These are phyloP conservation scores for Neopipo cinnamomea DNA, from an alignment of 2,113 vertebrate genomes.

Conservation along the genomic window DNA sequence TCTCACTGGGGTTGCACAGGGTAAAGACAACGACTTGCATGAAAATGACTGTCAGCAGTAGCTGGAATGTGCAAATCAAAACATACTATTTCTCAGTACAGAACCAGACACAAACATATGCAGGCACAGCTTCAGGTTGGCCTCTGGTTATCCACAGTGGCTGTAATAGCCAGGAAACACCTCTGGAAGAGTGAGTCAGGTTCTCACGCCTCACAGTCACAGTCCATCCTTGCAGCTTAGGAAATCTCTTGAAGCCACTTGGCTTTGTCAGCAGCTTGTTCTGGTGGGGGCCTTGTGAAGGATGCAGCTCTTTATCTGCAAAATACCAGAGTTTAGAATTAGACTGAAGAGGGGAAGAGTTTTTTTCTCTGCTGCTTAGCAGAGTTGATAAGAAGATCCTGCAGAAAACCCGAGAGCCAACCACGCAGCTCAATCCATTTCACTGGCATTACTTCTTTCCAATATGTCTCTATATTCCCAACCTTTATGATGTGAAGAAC, in stretches of 20 bases:
- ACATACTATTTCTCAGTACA: neutral
- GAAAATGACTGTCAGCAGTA: neutral
- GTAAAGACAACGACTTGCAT: neutral
- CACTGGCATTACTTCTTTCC: neutral
- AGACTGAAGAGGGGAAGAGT: neutral
- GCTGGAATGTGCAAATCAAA: neutral
- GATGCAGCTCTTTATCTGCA: conserved; percentile 60
- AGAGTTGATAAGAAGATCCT: neutral
- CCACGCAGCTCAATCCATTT: neutral
- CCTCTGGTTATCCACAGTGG: conserved; percentile 65
- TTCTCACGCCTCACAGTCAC: conserved; percentile 73
- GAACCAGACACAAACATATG: neutral
- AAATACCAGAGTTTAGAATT: neutral
- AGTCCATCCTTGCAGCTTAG: conserved; percentile 70
- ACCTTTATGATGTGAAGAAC: neutral
- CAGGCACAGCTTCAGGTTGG: conserved; percentile 55
- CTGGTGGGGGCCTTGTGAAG: conserved; percentile 39
- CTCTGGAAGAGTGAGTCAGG: conserved; percentile 71
- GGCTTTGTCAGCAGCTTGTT: conserved; percentile 34
- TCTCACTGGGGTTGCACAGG: neutral
- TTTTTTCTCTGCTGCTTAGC: neutral
- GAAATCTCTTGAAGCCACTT: conserved; percentile 69
- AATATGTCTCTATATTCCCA: neutral
- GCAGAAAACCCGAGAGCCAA: neutral
- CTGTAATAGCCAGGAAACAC: conserved; percentile 77